Base-by-base conservation (phyloP, 2,797 vertebrate species). In the Echeneis naucrates region DNA sequence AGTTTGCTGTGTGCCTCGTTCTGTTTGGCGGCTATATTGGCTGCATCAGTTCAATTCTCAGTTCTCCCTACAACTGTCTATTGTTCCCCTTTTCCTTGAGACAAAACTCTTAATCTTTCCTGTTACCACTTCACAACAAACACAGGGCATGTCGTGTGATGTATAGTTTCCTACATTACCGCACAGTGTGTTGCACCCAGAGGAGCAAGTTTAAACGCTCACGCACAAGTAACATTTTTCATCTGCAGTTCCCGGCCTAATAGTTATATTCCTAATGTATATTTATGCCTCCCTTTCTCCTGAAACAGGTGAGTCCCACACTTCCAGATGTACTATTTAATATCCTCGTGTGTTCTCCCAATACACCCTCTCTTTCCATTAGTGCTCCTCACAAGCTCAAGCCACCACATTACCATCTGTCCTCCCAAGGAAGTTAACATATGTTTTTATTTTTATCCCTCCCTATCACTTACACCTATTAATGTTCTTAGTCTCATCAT, bases 321-420 rank as follows among this genome's bases (percentile, higher is more conserved):
- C 66, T 90, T 88, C 88, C 88, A 75, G 72, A 80, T 55, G 87
- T 58, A 58, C 87, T 30, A 87, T 92, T 88, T 87, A 56, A 75
- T 85, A 80, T 86, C 79, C 90, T 90, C 75, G 78, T 84, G 83
- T 59, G 62, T 84, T 78, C 74, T 82, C 79, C 70, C 67, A 6
- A 51, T 62, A 63, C 68, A 54, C 69, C 61, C 67, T 83, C 78
- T 66, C 57, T 57, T 53, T 81, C 83, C 73, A 81, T 89, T 90
- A 88, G 73, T 44, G 78, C 48, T 78, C 30, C 54, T 79, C 59
- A 58, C 60, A 66, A 62, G 68, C 82, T 72, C 37, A 24, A 76
- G 82, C 59, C 66, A 65, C 74, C 59, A 21, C 82, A 82, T 84
- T 79, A 79, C 75, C 80, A 86, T 77, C 60, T 81, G 72, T 75